Base-by-base conservation (phyloP, 2,797 vertebrate genomes). In the Sarcoramphus papa region DNA sequence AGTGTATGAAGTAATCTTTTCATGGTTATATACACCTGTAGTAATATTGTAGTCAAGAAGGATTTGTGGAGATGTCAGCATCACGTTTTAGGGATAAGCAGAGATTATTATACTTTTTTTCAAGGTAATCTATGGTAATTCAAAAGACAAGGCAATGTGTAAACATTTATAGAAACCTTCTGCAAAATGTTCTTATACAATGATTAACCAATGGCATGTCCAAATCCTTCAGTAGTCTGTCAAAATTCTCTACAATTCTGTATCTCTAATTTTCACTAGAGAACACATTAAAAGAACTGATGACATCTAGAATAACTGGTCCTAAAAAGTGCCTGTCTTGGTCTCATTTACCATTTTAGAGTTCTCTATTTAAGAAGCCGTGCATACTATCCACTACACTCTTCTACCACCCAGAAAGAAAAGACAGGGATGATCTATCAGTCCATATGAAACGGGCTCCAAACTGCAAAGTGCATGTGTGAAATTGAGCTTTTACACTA, bases 371-470 rank as follows among this genome's bases (percentile, higher is more conserved):
- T 33, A 23, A 47, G 31, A 27, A 47, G 73, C 40, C 5, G 1
- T 3, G 14, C 10, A 9, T 8, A 12, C 31, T 15, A 20, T 10
- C 31, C 43, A 41, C 57, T 7, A 16, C 12, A 7, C 37, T 54
- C 54, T 48, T 35, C 47, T 35, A 19, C 33, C 31, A 57, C 16
- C 40, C 23, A 17, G n/a, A 62, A 60, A 76, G 22, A 5, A 25
- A 19, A 72, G 51, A 13, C 33, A 30, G 48, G 57, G 28, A 30
- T 50, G 43, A 53, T 9, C 33, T 16, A 2, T 22, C 23, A 12
- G 7, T 27, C 59, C 30, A 2, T 3, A 7, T 0, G 8, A 41
- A 60, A 50, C 1, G 0, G 48, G 51, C n/a, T 70, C 53, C 24
- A 47, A 31, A 37, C 25, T 21, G 65, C n/a, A 5, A 53, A 67